Conservation (phyloP, 2,888 invertebrate genomes). For the Plagodis dolabraria region DNA sequence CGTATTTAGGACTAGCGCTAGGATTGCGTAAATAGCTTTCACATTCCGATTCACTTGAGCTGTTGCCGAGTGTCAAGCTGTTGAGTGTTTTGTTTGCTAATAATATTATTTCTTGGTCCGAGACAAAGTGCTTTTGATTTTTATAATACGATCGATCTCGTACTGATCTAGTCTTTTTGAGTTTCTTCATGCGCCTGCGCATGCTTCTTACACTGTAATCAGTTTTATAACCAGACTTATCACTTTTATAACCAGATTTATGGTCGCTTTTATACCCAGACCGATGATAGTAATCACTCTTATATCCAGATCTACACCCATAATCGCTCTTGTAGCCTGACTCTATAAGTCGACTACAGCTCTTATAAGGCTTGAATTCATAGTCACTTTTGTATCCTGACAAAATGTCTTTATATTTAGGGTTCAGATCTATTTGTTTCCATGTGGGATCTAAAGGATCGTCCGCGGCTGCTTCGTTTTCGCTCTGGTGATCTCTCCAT, state of each 20-base stretch:
- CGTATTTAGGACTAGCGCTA: conserved; percentile 73
- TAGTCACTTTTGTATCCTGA: conserved; percentile 87
- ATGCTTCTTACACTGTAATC: conserved; percentile 82
- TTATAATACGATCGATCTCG: conserved; percentile 81
- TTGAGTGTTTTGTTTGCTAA: conserved; percentile 82
- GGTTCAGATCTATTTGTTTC: conserved; percentile 87
- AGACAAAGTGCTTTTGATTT: conserved; percentile 83
- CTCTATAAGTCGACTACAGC: conserved; percentile 80
- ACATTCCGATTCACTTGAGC: conserved; percentile 81
- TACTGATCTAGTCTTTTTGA: conserved; percentile 80
- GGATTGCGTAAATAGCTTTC: conserved; percentile 74
- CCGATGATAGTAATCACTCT: conserved; percentile 75
- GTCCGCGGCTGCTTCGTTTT: conserved; percentile 81
- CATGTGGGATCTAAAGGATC: conserved; percentile 86
- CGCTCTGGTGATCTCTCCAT: conserved; percentile 80
- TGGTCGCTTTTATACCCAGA: conserved; percentile 87
- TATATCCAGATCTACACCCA: conserved; percentile 81
- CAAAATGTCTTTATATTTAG: conserved; percentile 85
- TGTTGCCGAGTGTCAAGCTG: conserved; percentile 84
- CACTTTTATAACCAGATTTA: conserved; percentile 86
- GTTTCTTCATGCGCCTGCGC: conserved; percentile 77
- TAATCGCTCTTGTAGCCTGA: conserved; percentile 87
- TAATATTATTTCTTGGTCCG: conserved; percentile 85
- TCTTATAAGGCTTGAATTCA: conserved; percentile 81
- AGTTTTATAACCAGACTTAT: conserved; percentile 85